phyloP scores from a whole-genome alignment of 2,888 invertebrate species.

The Emesis furor region DNA sequence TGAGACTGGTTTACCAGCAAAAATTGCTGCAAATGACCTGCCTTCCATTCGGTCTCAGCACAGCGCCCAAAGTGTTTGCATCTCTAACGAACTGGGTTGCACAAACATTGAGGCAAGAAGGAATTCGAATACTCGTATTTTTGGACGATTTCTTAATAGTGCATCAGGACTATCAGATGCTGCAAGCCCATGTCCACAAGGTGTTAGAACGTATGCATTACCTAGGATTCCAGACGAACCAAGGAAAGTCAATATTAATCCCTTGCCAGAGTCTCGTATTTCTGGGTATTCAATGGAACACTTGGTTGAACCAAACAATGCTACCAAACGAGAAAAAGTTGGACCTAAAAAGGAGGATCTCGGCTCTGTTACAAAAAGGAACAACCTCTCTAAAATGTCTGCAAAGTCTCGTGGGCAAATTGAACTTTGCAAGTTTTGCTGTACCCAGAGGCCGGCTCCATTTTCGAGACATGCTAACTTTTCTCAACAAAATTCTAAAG shows the following conservation, averaged over 20 bases:
- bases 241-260: background rate
- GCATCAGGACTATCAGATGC: conserved; percentile 19
- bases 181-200: background rate
- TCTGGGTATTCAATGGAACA: conserved; percentile 32
- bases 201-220: background rate
- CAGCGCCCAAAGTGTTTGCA: background rate
- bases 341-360: background rate
- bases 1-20: background rate
- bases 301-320: conserved; percentile 35
- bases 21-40: background rate
- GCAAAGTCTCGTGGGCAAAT: background rate
- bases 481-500: background rate
- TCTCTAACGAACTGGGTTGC: background rate
- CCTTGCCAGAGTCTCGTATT: background rate
- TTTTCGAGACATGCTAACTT: background rate
- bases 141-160: conserved; percentile 26
- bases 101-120: background rate
- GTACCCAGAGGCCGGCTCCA: conserved; percentile 22
- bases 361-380: background rate
- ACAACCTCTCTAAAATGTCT: background rate
- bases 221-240: conserved; percentile 15
- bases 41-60: background rate
- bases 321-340: conserved; percentile 22
- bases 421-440: conserved; percentile 21
- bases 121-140: background rate